A percentile compares a stretch with the other conserved stretches of the same genome.
phyloP scores from a whole-genome alignment of 2,113 vertebrate genomes.

The Silurus meridionalis region DNA sequence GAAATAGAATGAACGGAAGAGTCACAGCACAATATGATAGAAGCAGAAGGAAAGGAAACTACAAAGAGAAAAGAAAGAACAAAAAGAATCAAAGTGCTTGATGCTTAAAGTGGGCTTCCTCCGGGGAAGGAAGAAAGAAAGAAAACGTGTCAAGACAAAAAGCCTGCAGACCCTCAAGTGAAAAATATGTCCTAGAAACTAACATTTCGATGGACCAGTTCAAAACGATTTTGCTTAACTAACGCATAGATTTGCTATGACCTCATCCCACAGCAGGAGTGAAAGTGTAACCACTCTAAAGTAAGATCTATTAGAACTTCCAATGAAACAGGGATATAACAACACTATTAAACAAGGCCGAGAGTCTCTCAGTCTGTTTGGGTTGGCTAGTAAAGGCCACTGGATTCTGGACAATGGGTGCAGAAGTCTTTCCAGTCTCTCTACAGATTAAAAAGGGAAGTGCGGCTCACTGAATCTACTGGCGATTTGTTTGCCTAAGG shows the following conservation, averaged over 20 bases:
- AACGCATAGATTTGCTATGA: background rate
- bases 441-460: constrained; percentile 41
- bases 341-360: background rate
- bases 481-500: constrained; percentile 47
- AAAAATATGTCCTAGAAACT: background rate
- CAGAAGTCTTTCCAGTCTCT: constrained; percentile 15
- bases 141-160: constrained; percentile 3
- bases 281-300: background rate
- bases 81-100: background rate
- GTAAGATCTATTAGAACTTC: background rate
- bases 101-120: constrained; percentile 1
- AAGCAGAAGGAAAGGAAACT: background rate
- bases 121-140: constrained; percentile 22
- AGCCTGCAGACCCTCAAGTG: background rate
- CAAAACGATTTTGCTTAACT: background rate
- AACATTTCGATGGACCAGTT: background rate
- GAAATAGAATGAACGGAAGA: background rate
- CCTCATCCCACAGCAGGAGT: background rate
- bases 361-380: constrained; percentile 24
- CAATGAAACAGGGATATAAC: background rate
- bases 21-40: background rate
- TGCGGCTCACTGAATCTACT: constrained; percentile 26
- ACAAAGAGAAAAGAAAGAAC: background rate
- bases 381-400: constrained; percentile 18
- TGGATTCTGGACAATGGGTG: constrained; percentile 43